phyloP scores from a whole-genome alignment of 2,797 vertebrate species.

The Gobionotothen gibberifrons region DNA sequence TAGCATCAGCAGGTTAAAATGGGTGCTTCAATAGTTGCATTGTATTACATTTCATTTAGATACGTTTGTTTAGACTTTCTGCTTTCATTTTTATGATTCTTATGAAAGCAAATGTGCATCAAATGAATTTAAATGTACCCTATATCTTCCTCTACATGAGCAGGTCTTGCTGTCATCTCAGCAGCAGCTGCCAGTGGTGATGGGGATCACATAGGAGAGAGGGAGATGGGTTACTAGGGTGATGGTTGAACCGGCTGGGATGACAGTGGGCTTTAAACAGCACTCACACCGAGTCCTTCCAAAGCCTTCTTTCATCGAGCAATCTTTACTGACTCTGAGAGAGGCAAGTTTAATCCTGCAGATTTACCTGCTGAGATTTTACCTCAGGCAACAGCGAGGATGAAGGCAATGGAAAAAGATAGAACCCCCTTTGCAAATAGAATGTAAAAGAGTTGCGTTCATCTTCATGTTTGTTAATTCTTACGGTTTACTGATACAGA shows the following conservation, averaged over 20 bases:
- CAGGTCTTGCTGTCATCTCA: constrained; percentile 16
- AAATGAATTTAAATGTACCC: background rate
- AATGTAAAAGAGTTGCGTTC: constrained; percentile 14
- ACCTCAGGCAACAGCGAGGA: constrained; percentile 44
- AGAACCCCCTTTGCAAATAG: constrained; percentile 11
- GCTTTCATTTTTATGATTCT: too few species aligned
- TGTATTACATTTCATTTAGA: too few species aligned
- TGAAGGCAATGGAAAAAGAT: constrained; percentile 35
- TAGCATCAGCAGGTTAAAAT: too few species aligned
- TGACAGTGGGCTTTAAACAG: constrained; percentile 26
- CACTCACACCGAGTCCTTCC: constrained; percentile 12
- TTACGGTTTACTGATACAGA: constrained; percentile 18
- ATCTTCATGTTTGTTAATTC: constrained; percentile 28
- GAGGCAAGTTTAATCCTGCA: constrained; percentile 53
- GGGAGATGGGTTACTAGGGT: background rate
- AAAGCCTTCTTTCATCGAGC: constrained; percentile 50
- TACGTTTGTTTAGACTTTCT: too few species aligned
- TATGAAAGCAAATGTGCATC: background rate
- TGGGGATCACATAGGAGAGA: constrained; percentile 9
- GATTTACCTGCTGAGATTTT: constrained; percentile 58
- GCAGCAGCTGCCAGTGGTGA: constrained; percentile 14
- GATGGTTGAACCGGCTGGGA: constrained; percentile 19
- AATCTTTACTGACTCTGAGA: constrained; percentile 29
- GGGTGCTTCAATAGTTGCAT: too few species aligned
- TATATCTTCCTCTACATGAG: constrained; percentile 1